Conservation (phyloP, 1,140 invertebrate species). For the Hylaeus volcanicus region DNA sequence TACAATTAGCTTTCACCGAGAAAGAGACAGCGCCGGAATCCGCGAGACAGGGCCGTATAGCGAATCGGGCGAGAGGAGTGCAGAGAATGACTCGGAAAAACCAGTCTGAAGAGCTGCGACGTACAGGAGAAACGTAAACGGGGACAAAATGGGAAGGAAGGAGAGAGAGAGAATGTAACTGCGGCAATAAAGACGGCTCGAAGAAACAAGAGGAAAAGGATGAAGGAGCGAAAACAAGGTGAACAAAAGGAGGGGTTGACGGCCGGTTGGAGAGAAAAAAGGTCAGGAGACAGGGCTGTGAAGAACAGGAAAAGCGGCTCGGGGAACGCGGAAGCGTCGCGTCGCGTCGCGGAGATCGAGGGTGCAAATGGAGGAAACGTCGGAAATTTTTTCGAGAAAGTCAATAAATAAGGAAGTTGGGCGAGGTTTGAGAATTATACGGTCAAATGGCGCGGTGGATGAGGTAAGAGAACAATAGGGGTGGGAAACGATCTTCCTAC, state of each 20-base stretch:
- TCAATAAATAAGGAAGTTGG: slow-evolving; percentile 67
- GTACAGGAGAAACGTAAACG: neutral
- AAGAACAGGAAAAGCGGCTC: slow-evolving; percentile 23
- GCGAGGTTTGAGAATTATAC: slow-evolving; percentile 43
- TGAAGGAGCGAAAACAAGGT: slow-evolving; percentile 23
- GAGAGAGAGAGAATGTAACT: neutral
- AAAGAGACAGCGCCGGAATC: slow-evolving; percentile 44
- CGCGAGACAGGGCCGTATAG: neutral
- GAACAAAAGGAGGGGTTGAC: slow-evolving; percentile 29
- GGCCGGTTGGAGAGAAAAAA: neutral
- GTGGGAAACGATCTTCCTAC: neutral
- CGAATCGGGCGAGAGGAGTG: slow-evolving; percentile 24
- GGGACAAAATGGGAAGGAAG: neutral
- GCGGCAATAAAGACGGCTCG: slow-evolving; percentile 5
- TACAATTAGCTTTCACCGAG: slow-evolving; percentile 60
- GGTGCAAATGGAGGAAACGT: slow-evolving; percentile 10
- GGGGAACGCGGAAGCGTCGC: slow-evolving; percentile 7
- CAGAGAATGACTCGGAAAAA: slow-evolving; percentile 32
- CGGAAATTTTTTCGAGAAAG: slow-evolving; percentile 54
- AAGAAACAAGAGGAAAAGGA: neutral
- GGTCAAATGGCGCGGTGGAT: slow-evolving; percentile 14
- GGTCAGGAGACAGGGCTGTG: neutral
- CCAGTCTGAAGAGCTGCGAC: slow-evolving; percentile 40
- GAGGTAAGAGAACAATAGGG: slow-evolving; percentile 26
- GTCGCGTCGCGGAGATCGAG: slow-evolving; percentile 6